Evolutionary conservation across 2,888 invertebrate species (phyloP).

Genomic region (Bunonema sp.): DNA sequence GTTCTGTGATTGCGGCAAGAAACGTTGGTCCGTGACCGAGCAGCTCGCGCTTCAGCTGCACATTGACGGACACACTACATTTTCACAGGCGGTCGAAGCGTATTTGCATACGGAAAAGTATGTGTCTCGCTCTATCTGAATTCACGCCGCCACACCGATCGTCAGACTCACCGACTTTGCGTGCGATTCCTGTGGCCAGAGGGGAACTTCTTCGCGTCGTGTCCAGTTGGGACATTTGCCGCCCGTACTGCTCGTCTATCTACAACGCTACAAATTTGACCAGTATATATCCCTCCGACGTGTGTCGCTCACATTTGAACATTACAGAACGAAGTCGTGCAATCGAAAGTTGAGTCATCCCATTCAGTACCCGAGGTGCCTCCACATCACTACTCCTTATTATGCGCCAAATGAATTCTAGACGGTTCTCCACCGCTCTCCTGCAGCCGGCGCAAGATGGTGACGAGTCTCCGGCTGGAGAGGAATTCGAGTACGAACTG

Average conservation of each 20-base stretch:
- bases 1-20: constrained; percentile 19
- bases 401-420: too few relatives aligned
- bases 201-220: constrained; percentile 11
- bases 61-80: constrained; percentile 24
- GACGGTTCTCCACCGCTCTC: too few relatives aligned
- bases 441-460: constrained; percentile 25
- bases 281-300: too few relatives aligned
- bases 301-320: too few relatives aligned
- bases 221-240: constrained; percentile 19
- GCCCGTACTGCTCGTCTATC: constrained; percentile 27
- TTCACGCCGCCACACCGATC: background rate
- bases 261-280: constrained; percentile 31
- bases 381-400: too few relatives aligned
- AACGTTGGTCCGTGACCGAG: constrained; percentile 3
- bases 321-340: too few relatives aligned
- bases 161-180: constrained; percentile 26
- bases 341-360: too few relatives aligned
- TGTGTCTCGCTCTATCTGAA: constrained; percentile 1
- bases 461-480: constrained; percentile 23
- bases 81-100: constrained; percentile 17
- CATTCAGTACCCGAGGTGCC: too few relatives aligned
- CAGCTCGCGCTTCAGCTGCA: constrained; percentile 15
- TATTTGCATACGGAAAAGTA: constrained; percentile 23
- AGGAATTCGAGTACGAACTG: constrained; percentile 51
- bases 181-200: constrained; percentile 19